Evolutionary conservation across 2,113 vertebrate genomes (phyloP), one percentile per base, ranked within the genome.

Genomic region (Dipodomys stephensi): DNA sequence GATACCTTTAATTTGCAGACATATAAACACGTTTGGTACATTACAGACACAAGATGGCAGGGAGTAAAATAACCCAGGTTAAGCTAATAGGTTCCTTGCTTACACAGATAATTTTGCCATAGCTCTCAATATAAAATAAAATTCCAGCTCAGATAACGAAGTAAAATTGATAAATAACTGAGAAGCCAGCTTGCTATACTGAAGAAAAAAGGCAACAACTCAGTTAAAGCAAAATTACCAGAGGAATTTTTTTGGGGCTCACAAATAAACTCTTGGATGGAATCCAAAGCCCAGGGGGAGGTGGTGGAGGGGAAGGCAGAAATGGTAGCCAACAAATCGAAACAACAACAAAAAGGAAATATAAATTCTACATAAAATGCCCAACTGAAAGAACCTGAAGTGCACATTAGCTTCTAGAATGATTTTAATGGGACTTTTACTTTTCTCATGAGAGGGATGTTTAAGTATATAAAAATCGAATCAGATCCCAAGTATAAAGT

Each of bases 1-100:
- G 98, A 98, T 98, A 98, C 96, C 94, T 98, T 98, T 98, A 98
- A 98, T 98, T 98, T 98, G 97, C 96, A 98, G 98, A 98, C 98
- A 98, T 98, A 98, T 97, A 98, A 98, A 98, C 98, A 98, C 97
- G 98, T 98, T 98, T 97, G 97, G 97, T 98, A 98, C 97, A 97
- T 95, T 98, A 98, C 98, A 98, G 97, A 98, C 96, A 97, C 95
- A 95, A 80, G 95, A 98, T 98, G 97, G 92, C 49, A 95, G 96
- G 97, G 98, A 97, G 96, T 90, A 98, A 97, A 97, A 97, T 96
- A 96, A 96, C 97, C 87, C 74, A 87, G 93, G 97, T 97, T 96
- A 97, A 97, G 89, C 95, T 98, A 98, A 97, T 94, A 98, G 97
- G 97, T 97, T 97, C 95, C 93, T 97, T 97, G 91, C 97, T 98